Evolutionary conservation across 1,140 invertebrate genomes (phyloP).

Genomic region (Sycophila sp.): DNA sequence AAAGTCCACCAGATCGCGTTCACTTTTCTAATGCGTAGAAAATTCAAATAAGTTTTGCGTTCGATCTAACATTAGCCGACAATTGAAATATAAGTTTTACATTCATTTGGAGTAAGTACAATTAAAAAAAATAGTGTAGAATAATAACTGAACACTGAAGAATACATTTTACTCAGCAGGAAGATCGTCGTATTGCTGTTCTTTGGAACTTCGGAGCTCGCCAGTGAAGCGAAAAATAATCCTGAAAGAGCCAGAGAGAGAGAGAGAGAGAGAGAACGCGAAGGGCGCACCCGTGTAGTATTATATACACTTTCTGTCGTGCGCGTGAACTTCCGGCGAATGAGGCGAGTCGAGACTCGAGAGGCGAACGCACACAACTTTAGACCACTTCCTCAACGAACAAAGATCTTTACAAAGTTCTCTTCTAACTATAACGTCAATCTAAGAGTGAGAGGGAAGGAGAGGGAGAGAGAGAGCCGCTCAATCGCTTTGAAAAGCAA

Average conservation of each 20-base stretch:
- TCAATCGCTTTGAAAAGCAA: conserved; percentile 48
- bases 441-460: conserved; percentile 18
- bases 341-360: conserved; percentile 3
- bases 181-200: conserved; percentile 25
- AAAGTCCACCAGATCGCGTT: no score
- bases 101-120: no score
- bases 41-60: no score
- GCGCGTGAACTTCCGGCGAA: conserved; percentile 35
- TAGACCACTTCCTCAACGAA: conserved; percentile 58
- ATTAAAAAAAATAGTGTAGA: no score
- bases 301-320: conserved; percentile 33
- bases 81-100: no score
- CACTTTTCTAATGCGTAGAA: no score
- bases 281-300: conserved; percentile 56
- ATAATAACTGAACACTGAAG: no score
- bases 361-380: conserved; percentile 37
- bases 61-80: no score
- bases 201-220: neutral
- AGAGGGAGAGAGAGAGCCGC: neutral
- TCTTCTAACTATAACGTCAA: conserved; percentile 55
- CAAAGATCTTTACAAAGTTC: conserved; percentile 63
- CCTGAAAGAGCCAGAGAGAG: conserved; percentile 26
- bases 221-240: conserved; percentile 65
- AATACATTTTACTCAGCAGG: no score
- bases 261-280: neutral